Evolutionary conservation across 2,888 invertebrate genomes (phyloP), one percentile per base, ranked within the genome.

Genomic region (Yponomeuta cagnagella): DNA sequence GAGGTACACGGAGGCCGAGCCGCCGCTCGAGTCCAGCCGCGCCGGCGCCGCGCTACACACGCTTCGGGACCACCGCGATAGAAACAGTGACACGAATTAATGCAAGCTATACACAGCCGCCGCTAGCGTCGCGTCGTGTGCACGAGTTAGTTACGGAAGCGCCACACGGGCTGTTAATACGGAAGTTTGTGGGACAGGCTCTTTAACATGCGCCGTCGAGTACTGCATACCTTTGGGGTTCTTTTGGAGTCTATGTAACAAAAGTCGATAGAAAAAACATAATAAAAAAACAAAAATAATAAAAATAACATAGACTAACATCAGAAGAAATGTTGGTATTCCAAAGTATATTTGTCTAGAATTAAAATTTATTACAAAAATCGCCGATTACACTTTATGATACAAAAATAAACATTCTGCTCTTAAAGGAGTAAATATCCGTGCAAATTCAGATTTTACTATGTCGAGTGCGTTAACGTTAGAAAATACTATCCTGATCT

Each of bases 1-100:
- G 33, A 31, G 64, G 68, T 72, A 72, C 68, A 52, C 68, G 15
- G 77, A 75, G 63, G 76, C 83, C 74, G 72, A 79, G 1, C 86
- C 81, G 52, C 88, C 88, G 73, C 89, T 82, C 63, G 89, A 82
- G 84, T 89, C 90, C 33, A 88, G 90, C 70, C 85, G 83, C 8
- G 80, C 81, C 30, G 76, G 77, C 70, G 87, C 83, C 71, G 91
- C 85, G 71, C 77, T 73, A 82, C 87, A 84, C 15, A 58, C 52
- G 52, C 52, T 58, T 58, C 15, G 52, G 15, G 52, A 3, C 15
- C 52, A 58, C 70, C 90, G 89, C 63, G 92, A 88, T 70, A 86
- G 84, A 80, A 78, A 91, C 63, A 80, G 67, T 58, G 52, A 58
- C 15, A 58, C 52, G 15, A 3, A 58, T 58, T 58, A 58, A 15